A percentile compares a stretch with the other conserved stretches of the same genome.
phyloP scores from a whole-genome alignment of 2,113 vertebrate genomes.

The Pyxicephalus adspersus region DNA sequence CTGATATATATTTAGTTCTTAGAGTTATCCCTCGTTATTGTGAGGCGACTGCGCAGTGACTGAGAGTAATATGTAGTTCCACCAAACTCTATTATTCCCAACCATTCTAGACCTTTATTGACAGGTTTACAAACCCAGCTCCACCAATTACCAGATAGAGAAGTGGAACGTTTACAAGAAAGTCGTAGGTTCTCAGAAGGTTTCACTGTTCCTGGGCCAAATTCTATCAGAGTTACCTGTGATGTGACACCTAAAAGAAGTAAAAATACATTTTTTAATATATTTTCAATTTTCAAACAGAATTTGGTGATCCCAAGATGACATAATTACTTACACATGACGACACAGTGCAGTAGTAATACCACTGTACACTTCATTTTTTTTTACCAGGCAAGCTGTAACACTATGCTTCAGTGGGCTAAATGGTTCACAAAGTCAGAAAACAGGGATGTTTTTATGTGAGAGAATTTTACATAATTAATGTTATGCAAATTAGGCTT shows the following conservation, averaged over 20 bases:
- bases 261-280: not conserved
- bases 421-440: no score
- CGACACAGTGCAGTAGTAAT: not conserved
- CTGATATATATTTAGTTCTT: constrained; percentile 31
- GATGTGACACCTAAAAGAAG: constrained; percentile 23
- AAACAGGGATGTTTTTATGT: no score
- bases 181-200: constrained; percentile 39
- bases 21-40: constrained; percentile 41
- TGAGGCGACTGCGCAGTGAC: constrained; percentile 14
- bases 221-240: constrained; percentile 25
- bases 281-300: not conserved
- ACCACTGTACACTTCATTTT: not conserved
- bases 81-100: not conserved
- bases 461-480: no score
- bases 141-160: not conserved
- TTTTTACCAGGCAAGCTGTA: not conserved
- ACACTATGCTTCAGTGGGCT: no score
- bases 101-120: constrained; percentile 34
- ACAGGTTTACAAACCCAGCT: not conserved
- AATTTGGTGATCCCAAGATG: not conserved
- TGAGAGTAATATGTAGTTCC: not conserved
- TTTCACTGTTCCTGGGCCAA: constrained; percentile 6
- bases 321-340: not conserved
- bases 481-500: no score
- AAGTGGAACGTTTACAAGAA: constrained; percentile 32